Evolutionary conservation across 2,888 invertebrate species (phyloP).

Genomic region (Orchesellides sinensis): DNA sequence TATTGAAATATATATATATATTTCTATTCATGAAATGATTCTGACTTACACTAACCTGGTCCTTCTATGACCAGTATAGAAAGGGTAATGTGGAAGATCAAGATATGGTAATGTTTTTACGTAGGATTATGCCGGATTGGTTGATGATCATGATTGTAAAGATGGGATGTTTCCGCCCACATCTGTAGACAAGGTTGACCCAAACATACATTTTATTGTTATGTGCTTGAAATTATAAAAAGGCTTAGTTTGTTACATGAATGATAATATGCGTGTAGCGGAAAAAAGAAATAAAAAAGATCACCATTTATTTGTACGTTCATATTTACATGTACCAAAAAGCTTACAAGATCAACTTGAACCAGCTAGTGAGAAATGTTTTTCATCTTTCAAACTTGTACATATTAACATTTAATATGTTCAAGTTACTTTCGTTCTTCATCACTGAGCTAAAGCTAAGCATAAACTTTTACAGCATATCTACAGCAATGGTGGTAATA

Average conservation of each 20-base stretch:
- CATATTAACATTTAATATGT: not conserved
- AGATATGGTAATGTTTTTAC: slow-evolving; percentile 63
- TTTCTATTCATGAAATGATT: slow-evolving; percentile 24
- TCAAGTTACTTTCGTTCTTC: not conserved
- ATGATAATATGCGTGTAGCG: not conserved
- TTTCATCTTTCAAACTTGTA: too few relatives aligned
- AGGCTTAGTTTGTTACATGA: slow-evolving; percentile 44
- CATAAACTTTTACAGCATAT: not conserved
- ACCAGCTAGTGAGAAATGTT: not conserved
- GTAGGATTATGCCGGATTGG: slow-evolving; percentile 68
- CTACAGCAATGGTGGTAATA: slow-evolving; percentile 2
- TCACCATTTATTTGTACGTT: not conserved
- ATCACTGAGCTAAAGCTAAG: not conserved
- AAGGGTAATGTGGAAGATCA: slow-evolving; percentile 54
- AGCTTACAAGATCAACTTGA: not conserved
- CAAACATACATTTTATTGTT: slow-evolving; percentile 73
- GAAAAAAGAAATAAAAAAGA: not conserved
- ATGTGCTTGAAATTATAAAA: slow-evolving; percentile 67
- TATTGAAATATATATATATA: slow-evolving; percentile 27
- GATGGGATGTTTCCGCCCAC: slow-evolving; percentile 72
- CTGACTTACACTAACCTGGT: not conserved
- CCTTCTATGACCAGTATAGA: slow-evolving; percentile 9
- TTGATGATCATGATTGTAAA: slow-evolving; percentile 69
- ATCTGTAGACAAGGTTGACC: slow-evolving; percentile 70
- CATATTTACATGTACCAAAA: not conserved